Evolutionary conservation across 2,888 invertebrate species (phyloP), one percentile per base, ranked within the genome.

Genomic region (Apodemia duryi): DNA sequence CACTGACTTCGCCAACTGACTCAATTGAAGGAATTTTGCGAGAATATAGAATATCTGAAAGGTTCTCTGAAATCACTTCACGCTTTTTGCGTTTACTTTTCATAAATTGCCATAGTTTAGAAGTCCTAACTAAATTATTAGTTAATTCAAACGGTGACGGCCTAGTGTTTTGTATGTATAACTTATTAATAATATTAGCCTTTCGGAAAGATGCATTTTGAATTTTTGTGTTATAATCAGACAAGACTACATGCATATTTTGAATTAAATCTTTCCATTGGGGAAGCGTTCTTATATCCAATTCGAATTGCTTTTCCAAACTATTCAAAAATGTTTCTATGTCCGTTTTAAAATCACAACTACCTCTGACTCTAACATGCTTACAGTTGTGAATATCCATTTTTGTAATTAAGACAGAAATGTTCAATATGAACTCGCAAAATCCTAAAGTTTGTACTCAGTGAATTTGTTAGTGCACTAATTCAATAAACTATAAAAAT

Each of bases 61-160:
- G 54, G 51, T 64, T 38, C 29, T 29, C 67, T 60, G 46, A 57
- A 32, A 65, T 57, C 35, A 41, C 13, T 57, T 65, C 71, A 69
- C 9, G 43, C 64, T 70, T 72, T 66, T 71, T 71, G 73, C 6
- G 41, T 7, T 64, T 63, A 13, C 69, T 65, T 73, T 77, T 68
- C 32, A 81, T 68, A 62, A 70, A 65, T 67, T 75, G 63, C 88
- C 88, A 88, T 70, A 74, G 76, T n/a, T 72, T 73, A 49, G 78
- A 73, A 61, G 88, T 89, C 72, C 88, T 83, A 63, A 75, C 76
- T 51, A 86, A 72, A 60, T 76, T 74, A 9, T 80, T 75, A 4
- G 82, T 84, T 66, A 88, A 72, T 64, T 82, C 77, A 74, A 89
- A 89, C 0, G 91, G 89, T 1, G 88, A 83, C 51, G 70, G 72